Evolutionary conservation across 92 coral and sea anemone genomes (phyloP).

Genomic region (Umimayanthus kanabou): DNA sequence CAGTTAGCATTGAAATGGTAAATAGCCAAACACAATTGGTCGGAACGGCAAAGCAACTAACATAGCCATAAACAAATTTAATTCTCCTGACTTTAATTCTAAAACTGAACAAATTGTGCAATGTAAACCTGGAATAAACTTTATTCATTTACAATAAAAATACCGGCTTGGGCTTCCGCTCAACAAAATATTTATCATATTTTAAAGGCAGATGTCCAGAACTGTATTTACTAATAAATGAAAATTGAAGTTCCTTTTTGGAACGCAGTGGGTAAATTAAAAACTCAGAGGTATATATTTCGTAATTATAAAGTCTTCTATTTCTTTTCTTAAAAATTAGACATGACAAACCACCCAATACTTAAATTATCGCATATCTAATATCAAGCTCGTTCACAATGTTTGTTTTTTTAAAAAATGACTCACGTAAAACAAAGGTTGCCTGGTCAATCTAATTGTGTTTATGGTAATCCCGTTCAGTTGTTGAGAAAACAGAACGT

Average conservation of each 20-base stretch:
- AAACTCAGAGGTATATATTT: not conserved
- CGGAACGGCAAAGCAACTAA: not conserved
- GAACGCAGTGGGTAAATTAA: not conserved
- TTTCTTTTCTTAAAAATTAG: too few species aligned
- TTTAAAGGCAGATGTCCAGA: not conserved
- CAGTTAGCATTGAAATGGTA: not conserved
- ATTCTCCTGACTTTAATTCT: not conserved
- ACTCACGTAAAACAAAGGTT: not conserved
- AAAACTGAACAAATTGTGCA: not conserved
- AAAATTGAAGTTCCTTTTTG: not conserved
- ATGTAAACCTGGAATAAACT: not conserved
- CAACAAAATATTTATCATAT: too few species aligned
- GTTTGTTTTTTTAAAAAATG: too few species aligned
- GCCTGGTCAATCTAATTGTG: not conserved
- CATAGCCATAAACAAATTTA: not conserved
- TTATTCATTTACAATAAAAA: too few species aligned
- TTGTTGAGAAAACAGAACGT: not conserved
- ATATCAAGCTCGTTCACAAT: not conserved
- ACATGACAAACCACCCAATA: not conserved
- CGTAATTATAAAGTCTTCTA: not conserved
- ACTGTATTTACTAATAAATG: too few species aligned
- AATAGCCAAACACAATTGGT: not conserved
- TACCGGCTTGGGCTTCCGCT: not conserved
- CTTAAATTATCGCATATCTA: too few species aligned
- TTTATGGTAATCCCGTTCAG: not conserved